A percentile compares a stretch with the other conserved stretches of the same genome.
Evolutionary conservation across 2,888 invertebrate genomes (phyloP).

Genomic region (Dryobotodes eremita): DNA sequence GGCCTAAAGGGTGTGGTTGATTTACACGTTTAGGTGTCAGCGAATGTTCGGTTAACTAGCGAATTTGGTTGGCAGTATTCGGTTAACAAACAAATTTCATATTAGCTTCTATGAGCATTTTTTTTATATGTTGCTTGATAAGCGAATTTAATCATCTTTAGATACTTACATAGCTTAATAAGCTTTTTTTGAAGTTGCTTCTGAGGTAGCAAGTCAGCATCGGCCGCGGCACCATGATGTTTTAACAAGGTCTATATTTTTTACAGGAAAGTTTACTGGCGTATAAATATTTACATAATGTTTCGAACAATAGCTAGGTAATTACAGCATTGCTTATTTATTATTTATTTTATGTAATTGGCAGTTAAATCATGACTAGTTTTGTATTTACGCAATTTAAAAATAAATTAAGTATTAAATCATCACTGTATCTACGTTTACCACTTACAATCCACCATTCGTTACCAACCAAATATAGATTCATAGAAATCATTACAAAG

Average conservation of each 20-base stretch:
- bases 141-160: not conserved
- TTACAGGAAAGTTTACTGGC: not conserved
- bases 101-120: not conserved
- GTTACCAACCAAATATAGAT: not conserved
- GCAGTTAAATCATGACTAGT: not conserved
- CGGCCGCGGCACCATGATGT: not conserved
- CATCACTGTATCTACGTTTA: not conserved
- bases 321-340: not conserved
- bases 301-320: constrained; percentile 1
- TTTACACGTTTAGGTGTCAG: constrained; percentile 35
- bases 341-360: not conserved
- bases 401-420: not conserved
- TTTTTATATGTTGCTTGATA: not conserved
- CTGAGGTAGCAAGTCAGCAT: not conserved
- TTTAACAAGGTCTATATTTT: not conserved
- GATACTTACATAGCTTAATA: not conserved
- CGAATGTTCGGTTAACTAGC: not conserved
- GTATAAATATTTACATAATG: not conserved
- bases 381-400: not conserved
- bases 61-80: not conserved
- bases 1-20: constrained; percentile 42
- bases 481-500: not conserved
- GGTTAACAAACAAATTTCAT: not conserved
- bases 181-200: not conserved
- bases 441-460: too few relatives aligned